A percentile compares a stretch with the other conserved stretches of the same genome.
Conservation (phyloP, 2,113 vertebrate genomes). For the Toxotes jaculatrix region DNA sequence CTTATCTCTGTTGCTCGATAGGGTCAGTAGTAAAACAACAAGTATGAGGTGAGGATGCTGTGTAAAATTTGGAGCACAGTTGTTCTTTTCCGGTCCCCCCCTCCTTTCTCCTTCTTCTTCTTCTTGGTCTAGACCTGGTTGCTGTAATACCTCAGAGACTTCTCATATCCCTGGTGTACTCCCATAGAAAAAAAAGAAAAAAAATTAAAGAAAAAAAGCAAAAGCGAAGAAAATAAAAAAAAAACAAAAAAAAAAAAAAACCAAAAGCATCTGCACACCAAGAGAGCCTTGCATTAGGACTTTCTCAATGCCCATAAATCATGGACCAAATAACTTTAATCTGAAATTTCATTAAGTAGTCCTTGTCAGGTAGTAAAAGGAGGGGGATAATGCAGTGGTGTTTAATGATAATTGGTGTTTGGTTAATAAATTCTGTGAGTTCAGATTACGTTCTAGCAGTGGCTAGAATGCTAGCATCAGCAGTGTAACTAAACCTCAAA, state of each 20-base stretch:
- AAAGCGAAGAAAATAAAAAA: conserved; percentile 88
- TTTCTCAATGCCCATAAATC: conserved; percentile 94
- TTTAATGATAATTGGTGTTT: conserved; percentile 99
- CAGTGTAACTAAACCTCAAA: conserved; percentile 99
- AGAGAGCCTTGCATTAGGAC: conserved; percentile 89
- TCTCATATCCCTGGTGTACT: conserved; percentile 90
- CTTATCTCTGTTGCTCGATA: conserved; percentile 54
- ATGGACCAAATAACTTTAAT: conserved; percentile 99
- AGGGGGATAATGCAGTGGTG: conserved; percentile 98
- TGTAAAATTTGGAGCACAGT: conserved; percentile 49
- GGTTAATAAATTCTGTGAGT: conserved; percentile 99
- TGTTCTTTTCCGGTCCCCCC: conserved; percentile 81
- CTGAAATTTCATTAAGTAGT: conserved; percentile 99
- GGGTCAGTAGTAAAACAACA: conserved; percentile 49
- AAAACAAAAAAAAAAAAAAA: conserved; percentile 78
- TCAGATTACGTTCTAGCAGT: conserved; percentile 99
- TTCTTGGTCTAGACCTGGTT: conserved; percentile 91
- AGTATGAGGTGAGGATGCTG: conserved; percentile 34
- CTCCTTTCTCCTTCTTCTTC: conserved; percentile 16
- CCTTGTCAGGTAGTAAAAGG: conserved; percentile 99
- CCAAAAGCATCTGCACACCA: conserved; percentile 91
- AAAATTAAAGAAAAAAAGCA: conserved; percentile 71
- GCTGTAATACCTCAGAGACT: conserved; percentile 92
- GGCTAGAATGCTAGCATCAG: conserved; percentile 99
- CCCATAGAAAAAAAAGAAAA: conserved; percentile 77